Conservation (phyloP, 2,113 vertebrate genomes). For the Stomatorhinus ivindoensis region DNA sequence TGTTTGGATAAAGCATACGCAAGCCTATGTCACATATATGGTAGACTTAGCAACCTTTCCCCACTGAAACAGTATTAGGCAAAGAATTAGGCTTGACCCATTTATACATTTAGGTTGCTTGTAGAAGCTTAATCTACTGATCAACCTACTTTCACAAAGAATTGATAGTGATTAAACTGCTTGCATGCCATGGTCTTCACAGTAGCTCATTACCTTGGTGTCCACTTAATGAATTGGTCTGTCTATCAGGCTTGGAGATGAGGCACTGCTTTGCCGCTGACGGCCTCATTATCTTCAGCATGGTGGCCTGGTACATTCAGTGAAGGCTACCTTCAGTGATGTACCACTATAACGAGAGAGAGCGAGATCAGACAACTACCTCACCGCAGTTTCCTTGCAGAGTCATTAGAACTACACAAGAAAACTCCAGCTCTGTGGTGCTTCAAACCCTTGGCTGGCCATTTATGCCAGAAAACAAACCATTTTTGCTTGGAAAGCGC, state of each 20-base stretch:
- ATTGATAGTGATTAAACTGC: not conserved
- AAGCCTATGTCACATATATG: not conserved
- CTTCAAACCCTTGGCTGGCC: not conserved
- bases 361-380: not conserved
- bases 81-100: not conserved
- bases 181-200: conserved; percentile 7
- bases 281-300: not conserved
- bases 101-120: not conserved
- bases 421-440: not conserved
- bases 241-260: not conserved
- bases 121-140: not conserved
- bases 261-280: not conserved
- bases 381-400: not conserved
- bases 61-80: not conserved
- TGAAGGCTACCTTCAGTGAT: not conserved
- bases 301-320: not conserved
- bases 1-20: not conserved
- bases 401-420: not conserved
- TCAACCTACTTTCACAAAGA: not conserved
- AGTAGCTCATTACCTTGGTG: not conserved
- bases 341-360: not conserved
- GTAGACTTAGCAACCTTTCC: not conserved
- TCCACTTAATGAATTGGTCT: not conserved
- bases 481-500: not conserved
- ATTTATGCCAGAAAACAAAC: not conserved